These are phyloP conservation scores for Microtus richardsoni DNA, from an alignment of 2,113 vertebrate species.

Conservation along the genomic window DNA sequence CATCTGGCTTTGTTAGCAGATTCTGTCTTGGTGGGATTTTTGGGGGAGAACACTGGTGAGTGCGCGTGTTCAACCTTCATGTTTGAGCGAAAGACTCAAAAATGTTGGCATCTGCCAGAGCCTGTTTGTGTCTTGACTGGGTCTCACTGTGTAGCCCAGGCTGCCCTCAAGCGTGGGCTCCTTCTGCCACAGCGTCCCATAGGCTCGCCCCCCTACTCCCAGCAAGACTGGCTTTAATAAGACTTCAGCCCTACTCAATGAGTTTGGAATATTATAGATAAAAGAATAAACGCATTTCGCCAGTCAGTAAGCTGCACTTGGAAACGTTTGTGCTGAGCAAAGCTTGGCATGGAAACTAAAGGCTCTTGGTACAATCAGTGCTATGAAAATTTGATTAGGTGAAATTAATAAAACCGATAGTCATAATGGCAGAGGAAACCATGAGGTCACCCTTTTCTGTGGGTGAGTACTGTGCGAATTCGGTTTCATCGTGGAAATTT, in stretches of 20 bases:
- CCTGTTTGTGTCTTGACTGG: no score
- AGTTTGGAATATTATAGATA: not conserved
- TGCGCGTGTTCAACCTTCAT: not conserved
- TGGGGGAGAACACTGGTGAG: not conserved
- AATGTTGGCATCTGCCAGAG: not conserved
- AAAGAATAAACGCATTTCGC: not conserved
- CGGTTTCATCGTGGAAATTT: not conserved
- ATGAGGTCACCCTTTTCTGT: not conserved
- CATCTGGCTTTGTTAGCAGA: not conserved
- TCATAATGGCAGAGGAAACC: not conserved
- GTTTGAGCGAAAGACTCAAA: not conserved
- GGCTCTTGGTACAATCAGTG: not conserved
- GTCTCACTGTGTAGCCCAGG: not conserved
- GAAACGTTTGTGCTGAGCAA: not conserved
- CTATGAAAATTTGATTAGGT: not conserved
- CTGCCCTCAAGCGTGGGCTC: no score
- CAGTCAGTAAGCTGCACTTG: not conserved
- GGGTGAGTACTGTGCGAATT: not conserved
- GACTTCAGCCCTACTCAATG: not conserved
- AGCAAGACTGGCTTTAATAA: not conserved
- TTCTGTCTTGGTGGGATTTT: not conserved
- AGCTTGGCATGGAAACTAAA: not conserved
- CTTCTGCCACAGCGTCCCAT: not conserved
- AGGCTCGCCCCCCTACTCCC: not conserved
- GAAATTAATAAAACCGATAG: not conserved